These are phyloP conservation scores for Euzophera pinguis DNA, from an alignment of 2,888 invertebrate genomes.

Conservation along the genomic window DNA sequence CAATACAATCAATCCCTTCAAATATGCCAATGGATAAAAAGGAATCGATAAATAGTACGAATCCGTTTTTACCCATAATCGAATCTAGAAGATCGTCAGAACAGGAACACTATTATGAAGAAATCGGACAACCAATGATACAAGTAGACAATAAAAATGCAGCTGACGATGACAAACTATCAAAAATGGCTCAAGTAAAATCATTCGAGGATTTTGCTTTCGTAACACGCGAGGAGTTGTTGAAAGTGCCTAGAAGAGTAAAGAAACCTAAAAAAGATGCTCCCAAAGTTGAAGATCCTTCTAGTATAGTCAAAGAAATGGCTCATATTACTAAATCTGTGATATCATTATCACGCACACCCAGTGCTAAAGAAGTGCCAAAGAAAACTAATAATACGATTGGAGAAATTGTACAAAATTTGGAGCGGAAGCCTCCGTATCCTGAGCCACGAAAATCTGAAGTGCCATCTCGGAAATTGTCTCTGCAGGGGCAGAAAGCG, in stretches of 20 bases:
- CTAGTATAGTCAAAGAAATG: conserved; percentile 40
- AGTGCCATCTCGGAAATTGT: conserved; percentile 45
- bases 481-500: conserved; percentile 50
- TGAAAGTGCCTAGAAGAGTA: conserved; percentile 63
- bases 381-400: conserved; percentile 39
- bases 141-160: conserved; percentile 45
- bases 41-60: conserved; percentile 26
- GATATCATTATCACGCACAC: conserved; percentile 59
- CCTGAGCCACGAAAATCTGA: conserved; percentile 29
- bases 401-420: conserved; percentile 43
- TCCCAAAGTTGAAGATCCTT: conserved; percentile 20
- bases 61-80: conserved; percentile 31
- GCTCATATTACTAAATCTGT: conserved; percentile 55
- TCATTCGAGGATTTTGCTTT: conserved; percentile 43
- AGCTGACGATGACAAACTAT: conserved; percentile 68
- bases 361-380: conserved; percentile 51
- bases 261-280: conserved; percentile 54
- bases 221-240: conserved; percentile 56
- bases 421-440: conserved; percentile 39
- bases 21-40: conserved; percentile 27
- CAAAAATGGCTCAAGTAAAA: conserved; percentile 35
- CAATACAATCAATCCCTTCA: conserved; percentile 31
- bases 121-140: conserved; percentile 52
- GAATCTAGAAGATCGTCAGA: conserved; percentile 40
- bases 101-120: conserved; percentile 67